Percentiles rank a stretch among this genome's conserved stretches.
These are phyloP conservation scores for Sarcophaga bullata DNA, from an alignment of 1,140 invertebrate species.

Conservation along the genomic window DNA sequence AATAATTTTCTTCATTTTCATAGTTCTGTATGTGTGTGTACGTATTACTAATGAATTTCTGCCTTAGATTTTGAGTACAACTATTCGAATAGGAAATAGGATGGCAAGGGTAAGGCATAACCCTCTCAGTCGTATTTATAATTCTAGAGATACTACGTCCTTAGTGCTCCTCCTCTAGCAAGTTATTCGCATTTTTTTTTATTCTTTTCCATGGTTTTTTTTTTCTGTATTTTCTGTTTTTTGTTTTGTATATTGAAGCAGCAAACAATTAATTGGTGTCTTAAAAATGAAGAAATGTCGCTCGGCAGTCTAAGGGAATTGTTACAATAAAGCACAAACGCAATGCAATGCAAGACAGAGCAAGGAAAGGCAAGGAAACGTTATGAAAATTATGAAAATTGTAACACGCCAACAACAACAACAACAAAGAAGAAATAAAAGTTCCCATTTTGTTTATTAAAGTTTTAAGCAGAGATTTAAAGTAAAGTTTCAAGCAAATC, in stretches of 20 bases:
- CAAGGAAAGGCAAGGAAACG: too few species aligned
- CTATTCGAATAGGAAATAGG: not conserved
- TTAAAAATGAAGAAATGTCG: constrained; percentile 5
- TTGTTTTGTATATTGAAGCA: not conserved
- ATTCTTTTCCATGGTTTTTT: too few species aligned
- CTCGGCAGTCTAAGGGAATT: not conserved
- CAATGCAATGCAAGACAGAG: too few species aligned
- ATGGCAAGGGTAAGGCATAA: not conserved
- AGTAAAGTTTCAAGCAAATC: too few species aligned
- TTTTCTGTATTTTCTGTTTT: not conserved
- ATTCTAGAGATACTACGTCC: not conserved
- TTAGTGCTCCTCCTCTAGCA: not conserved
- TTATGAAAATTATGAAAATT: too few species aligned
- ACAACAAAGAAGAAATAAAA: too few species aligned
- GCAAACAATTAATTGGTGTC: constrained; percentile 8
- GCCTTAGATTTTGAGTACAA: not conserved
- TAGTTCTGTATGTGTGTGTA: not conserved
- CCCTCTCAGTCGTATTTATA: too few species aligned
- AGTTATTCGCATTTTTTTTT: not conserved
- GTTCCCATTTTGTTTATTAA: too few species aligned
- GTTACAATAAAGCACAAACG: not conserved
- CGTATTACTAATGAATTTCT: constrained; percentile 37
- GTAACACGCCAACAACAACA: too few species aligned
- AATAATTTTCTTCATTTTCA: constrained; percentile 31
- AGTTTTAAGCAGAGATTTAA: too few species aligned